Evolutionary conservation across 2,888 invertebrate species (phyloP), one percentile per base, ranked within the genome.

Genomic region (Suillia variegata): DNA sequence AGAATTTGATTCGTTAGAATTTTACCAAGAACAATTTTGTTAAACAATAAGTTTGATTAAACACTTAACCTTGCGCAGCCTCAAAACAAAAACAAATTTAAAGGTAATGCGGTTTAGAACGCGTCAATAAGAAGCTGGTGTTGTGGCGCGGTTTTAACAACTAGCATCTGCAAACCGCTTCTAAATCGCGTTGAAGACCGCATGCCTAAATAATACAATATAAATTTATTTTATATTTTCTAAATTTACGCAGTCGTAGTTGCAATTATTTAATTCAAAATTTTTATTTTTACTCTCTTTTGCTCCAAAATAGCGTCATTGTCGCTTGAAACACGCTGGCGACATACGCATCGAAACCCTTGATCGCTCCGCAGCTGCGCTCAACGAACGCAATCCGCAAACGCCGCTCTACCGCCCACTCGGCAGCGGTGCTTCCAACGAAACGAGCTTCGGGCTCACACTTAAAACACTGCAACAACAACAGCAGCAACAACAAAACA

Each of bases 261-360:
- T 12, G 6, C 31, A 31, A 31, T 38, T 20, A n/a, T 15, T 53
- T 34, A 13, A 15, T 22, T 15, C 13, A 21, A 20, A 5, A 48
- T 4, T 45, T 52, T 57, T 48, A 50, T 48, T 26, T 38, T 50
- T 50, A 38, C 24, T 58, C 50, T 56, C 34, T 54, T 62, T 6
- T 51, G 47, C 24, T 54, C 49, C 56, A 17, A 24, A 50, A 70
- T 82, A 91, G 91, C 87, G 91, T 76, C 91, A 91, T 74, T 91
- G 91, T 82, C 88, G 91, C 63, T 84, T 91, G 83, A 91, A 91
- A 80, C 91, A 91, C 82, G 87, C 87, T 75, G 91, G 91, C 69
- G 86, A 90, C 70, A 88, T 91, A 72, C 87, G 88, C 80, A 90
- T 91, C 66, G 85, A 87, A 70, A 82, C 84, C 71, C 80, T 82